These are phyloP conservation scores for Brotula barbata DNA, from an alignment of 2,797 vertebrate genomes.

Conservation along the genomic window DNA sequence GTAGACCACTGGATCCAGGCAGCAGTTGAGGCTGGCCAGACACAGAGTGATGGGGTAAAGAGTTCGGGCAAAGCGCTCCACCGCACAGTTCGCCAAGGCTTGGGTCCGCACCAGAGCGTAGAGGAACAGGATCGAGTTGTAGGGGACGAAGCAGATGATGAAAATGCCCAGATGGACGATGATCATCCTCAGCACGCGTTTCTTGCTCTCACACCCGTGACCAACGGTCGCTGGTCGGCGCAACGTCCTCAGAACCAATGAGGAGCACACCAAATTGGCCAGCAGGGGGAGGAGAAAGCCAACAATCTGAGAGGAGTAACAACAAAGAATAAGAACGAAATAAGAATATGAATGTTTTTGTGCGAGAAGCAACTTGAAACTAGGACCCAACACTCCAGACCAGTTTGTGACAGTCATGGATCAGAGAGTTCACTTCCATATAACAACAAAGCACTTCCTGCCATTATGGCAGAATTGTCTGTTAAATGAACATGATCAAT, in stretches of 20 bases:
- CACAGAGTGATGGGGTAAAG: conserved; percentile 95
- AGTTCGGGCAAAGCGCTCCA: conserved; percentile 91
- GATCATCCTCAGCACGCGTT: conserved; percentile 94
- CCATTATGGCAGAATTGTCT: too few species aligned
- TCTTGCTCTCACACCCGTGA: conserved; percentile 93
- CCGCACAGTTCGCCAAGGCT: conserved; percentile 87
- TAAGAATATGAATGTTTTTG: too few species aligned
- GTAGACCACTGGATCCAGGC: conserved; percentile 95
- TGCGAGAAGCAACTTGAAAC: too few species aligned
- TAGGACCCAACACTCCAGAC: too few species aligned
- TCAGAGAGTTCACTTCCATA: too few species aligned
- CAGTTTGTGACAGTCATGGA: too few species aligned
- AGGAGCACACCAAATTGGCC: conserved; percentile 92
- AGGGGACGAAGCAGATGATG: conserved; percentile 96
- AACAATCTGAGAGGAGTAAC: conserved; percentile 72
- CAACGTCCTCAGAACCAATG: conserved; percentile 90
- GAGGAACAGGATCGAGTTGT: conserved; percentile 96
- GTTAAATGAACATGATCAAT: too few species aligned
- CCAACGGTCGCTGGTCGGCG: conserved; percentile 88
- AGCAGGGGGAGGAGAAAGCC: conserved; percentile 94
- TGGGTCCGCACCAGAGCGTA: conserved; percentile 94
- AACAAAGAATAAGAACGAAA: conserved; percentile 1
- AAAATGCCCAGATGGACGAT: conserved; percentile 94
- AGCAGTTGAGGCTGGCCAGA: conserved; percentile 94
- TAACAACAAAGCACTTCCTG: too few species aligned